These are phyloP conservation scores for Habroteleia sp. DNA, from an alignment of 2,888 invertebrate genomes.

Conservation along the genomic window DNA sequence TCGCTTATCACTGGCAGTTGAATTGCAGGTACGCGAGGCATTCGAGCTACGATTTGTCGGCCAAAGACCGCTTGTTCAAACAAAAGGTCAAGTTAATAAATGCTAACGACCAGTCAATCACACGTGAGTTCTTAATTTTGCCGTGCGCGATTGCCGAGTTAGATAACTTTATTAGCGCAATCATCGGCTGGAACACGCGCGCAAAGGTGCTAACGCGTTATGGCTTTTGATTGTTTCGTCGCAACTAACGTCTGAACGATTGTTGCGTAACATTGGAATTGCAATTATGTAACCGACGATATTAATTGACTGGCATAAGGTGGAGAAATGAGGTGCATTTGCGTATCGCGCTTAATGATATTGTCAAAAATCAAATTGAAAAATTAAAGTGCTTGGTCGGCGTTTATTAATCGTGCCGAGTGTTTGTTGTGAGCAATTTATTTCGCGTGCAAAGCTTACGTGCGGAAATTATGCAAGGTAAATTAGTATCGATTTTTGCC, in stretches of 20 bases:
- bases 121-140: conserved; percentile 44
- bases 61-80: conserved; percentile 23
- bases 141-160: conserved; percentile 25
- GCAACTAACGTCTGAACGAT: conserved; percentile 1
- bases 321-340: conserved; percentile 33
- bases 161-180: conserved; percentile 55
- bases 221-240: conserved; percentile 24
- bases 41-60: conserved; percentile 7
- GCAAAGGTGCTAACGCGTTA: conserved; percentile 19
- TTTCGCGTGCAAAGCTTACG: conserved; percentile 10
- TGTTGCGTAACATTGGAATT: conserved; percentile 18
- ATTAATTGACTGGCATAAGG: conserved; percentile 32
- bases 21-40: conserved; percentile 28
- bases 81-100: conserved; percentile 56
- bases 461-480: conserved; percentile 9
- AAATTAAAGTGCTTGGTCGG: conserved; percentile 18
- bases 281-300: conserved; percentile 35
- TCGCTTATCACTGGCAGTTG: conserved; percentile 37
- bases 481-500: conserved; percentile 30
- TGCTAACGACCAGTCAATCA: conserved; percentile 53
- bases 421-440: conserved; percentile 31
- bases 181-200: conserved; percentile 22
- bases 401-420: conserved; percentile 16
- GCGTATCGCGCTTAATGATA: conserved; percentile 30
- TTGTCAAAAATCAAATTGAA: conserved; percentile 39